Base-by-base conservation (phyloP, 2,888 invertebrate genomes). In the Cyrtodaria siliqua region DNA sequence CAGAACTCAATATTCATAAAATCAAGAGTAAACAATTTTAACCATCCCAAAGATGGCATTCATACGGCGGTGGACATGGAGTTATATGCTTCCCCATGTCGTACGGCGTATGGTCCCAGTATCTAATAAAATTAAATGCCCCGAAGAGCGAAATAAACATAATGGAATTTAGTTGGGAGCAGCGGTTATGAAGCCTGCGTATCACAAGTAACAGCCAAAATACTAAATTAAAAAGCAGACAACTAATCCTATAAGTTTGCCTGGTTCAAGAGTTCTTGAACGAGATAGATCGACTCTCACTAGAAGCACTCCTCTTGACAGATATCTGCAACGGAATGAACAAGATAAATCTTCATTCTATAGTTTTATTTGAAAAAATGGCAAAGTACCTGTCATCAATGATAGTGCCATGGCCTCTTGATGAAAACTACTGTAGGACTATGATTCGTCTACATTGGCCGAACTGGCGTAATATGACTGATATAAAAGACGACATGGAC, bases 401-500 rank as follows among this genome's bases (percentile, higher is more conserved):
- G 77, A 71, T 14, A 14, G 44, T 27, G n/a, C 29, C 71, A n/a
- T 86, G 84, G 80, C 82, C 82, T 8, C 70, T 82, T 9, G 18
- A 53, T 14, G 78, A 84, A 55, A 63, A 82, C 9, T 85, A 75
- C 52, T 77, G 81, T 24, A 53, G 68, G 24, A 70, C 44, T 18
- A 75, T 68, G 63, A 49, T 82, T 2, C 40, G 80, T 3, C 52
- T 80, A 2, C 71, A 85, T 49, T 79, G 66, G 61, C 77, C 83
- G 42, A 79, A 70, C 23, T 83, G 83, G 82, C 4, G 69, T n/a
- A 33, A 50, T n/a, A 50, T 80, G 24, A 14, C 26, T 9, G 83
- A 86, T 52, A 76, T 85, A 29, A 83, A 82, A 73, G 14, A 26
- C 42, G 64, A 73, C 70, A 16, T 86, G 83, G 86, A 40, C 26